A percentile compares a stretch with the other conserved stretches of the same genome.
phyloP scores from a whole-genome alignment of 2,888 invertebrate species.

The Latrodectus hesperus region DNA sequence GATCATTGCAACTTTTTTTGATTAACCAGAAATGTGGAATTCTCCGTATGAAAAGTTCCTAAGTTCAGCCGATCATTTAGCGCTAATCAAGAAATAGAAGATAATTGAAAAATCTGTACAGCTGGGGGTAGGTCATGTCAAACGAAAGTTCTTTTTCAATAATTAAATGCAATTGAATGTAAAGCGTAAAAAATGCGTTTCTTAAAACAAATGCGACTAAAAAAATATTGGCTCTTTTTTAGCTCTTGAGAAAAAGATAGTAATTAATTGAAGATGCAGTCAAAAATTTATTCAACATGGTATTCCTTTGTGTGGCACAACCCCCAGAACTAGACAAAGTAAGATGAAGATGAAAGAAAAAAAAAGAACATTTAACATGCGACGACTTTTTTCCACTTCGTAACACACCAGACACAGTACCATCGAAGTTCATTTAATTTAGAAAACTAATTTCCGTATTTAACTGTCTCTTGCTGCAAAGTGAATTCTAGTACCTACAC shows the following conservation, averaged over 20 bases:
- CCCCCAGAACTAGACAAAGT: background rate
- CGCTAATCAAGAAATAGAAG: no score
- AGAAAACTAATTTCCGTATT: slow-evolving; percentile 68
- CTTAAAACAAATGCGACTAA: background rate
- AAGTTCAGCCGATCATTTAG: no score
- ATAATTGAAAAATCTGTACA: no score
- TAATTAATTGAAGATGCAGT: slow-evolving; percentile 1
- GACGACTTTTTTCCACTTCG: slow-evolving; percentile 1
- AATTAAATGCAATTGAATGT: no score
- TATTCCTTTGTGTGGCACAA: background rate
- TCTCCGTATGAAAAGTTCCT: no score
- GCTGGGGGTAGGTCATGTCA: no score
- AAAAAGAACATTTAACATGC: background rate
- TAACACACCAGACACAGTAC: slow-evolving; percentile 31
- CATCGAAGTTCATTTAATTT: slow-evolving; percentile 66
- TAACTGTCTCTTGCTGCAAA: slow-evolving; percentile 46
- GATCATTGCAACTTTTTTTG: no score
- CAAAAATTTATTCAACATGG: background rate
- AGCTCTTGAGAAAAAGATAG: background rate
- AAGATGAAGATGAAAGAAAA: background rate
- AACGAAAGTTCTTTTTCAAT: no score
- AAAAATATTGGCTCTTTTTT: background rate
- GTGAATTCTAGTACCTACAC: slow-evolving; percentile 43
- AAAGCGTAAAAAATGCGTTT: background rate
- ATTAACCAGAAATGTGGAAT: no score